These are phyloP conservation scores for Typhlichthys eigenmanni DNA, from an alignment of 2,797 vertebrate species.

Conservation along the genomic window DNA sequence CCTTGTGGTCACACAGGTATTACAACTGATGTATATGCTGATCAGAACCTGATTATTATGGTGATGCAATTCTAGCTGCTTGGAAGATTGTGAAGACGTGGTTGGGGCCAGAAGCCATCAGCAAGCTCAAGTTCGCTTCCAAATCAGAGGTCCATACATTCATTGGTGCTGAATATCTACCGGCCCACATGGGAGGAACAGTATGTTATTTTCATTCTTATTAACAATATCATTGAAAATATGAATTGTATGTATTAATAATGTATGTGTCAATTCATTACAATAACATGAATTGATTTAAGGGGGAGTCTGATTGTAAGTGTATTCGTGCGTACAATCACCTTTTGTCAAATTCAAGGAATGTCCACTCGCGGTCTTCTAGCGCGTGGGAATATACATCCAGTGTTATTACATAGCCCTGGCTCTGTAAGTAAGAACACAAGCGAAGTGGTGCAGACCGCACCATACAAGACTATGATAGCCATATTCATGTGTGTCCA, in stretches of 20 bases:
- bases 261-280: no score
- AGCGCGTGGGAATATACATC: no score
- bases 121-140: conserved; percentile 88
- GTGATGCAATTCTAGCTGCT: conserved; percentile 79
- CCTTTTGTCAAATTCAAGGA: no score
- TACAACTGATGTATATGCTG: background rate
- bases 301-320: no score
- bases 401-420: no score
- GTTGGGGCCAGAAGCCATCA: conserved; percentile 94
- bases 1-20: background rate
- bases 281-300: no score
- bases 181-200: conserved; percentile 92
- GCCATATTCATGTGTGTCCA: no score
- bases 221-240: background rate
- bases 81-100: conserved; percentile 96
- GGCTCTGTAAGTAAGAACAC: no score
- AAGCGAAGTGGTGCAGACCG: no score
- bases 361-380: no score
- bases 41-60: background rate
- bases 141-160: conserved; percentile 86
- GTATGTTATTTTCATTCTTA: conserved; percentile 72
- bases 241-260: background rate
- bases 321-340: no score
- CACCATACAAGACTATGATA: no score
- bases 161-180: conserved; percentile 87